Base-by-base conservation (phyloP, 2,888 invertebrate species). In the Pegoplata infirma region DNA sequence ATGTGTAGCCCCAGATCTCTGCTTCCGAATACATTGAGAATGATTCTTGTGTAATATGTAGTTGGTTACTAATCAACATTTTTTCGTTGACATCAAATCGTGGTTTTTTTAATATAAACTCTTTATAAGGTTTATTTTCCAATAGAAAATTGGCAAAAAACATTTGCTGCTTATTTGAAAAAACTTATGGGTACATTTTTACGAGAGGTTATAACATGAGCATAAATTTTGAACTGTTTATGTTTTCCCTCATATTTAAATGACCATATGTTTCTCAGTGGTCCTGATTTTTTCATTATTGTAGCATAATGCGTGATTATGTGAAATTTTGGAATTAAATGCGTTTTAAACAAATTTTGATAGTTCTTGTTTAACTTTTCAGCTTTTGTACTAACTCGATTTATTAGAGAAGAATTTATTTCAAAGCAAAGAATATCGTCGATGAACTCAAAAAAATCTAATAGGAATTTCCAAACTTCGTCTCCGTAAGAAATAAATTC, bases 211-310 rank as follows among this genome's bases (percentile, higher is more conserved):
- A 55, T 55, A 12, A 40, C 55, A 23, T 53, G 53, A 7, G 66
- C 17, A 28, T 68, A 68, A 5, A 47, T 58, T 56, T 58, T 49
- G n/a, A 47, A 68, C 14, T 36, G n/a, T 47, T 44, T 56, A 5
- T 68, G 58, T 10, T 53, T 68, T 1, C 14, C 56, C 23, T 68
- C 68, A 49, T 16, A 68, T 17, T 58, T 53, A 49, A 68, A 68
- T n/a, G 3, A 17, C 68, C 68, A 68, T 1, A 56, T 19, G n/a
- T 63, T n/a, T 8, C 63, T 17, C 3, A 36, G 12, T 5, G 63
- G 49, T 1, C 36, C 63, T 21, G 17, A 21, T 36, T 44, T 23
- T 46, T 61, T 14, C 10, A 61, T 46, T 8, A 61, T 44, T 8
- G 44, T 44, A 3, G 44, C 2, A 16, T 59, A 59, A 23, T 59